Evolutionary conservation across 2,888 invertebrate species (phyloP), one percentile per base, ranked within the genome.

Genomic region (Cryptophagus acutangulus): DNA sequence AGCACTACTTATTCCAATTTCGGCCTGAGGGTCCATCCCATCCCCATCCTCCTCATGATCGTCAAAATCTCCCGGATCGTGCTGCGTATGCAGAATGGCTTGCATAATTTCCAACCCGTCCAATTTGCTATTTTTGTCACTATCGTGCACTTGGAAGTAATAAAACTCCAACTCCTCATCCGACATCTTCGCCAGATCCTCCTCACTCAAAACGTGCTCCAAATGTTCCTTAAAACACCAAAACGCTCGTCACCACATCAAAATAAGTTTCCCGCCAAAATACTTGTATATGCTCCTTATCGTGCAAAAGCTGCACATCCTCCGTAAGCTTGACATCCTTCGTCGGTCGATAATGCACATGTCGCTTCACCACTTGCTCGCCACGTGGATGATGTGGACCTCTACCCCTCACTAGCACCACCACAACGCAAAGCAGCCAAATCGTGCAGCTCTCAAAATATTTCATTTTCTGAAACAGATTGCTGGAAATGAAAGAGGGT

Each of bases 21-120:
- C 26, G 12, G 26, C 4, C 3, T n/a, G n/a, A n/a, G n/a, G n/a
- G n/a, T n/a, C n/a, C n/a, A n/a, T 26, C 35, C 68, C 64, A 36
- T 71, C 69, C 9, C 63, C 62, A 4, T 54, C 69, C 46, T 47
- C 63, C 13, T 61, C 71, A 5, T 72, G 69, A 25, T 74, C 71
- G 29, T 80, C 75, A n/a, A n/a, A n/a, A n/a, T n/a, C n/a, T n/a
- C n/a, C n/a, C 43, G 47, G 46, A 18, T 83, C 79, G 46, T 82
- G 81, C 18, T 77, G 65, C 12, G 84, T 83, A 59, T 90, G 89
- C 37, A 80, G 78, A 45, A 90, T 78, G 1, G 90, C 89, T 70
- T 87, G 78, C 37, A 93, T 71, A 59, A 95, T 79, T 72, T 95
- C 95, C 43, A 92, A 70, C 0, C 94, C 94, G 65, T 95, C 94